A percentile compares a stretch with the other conserved stretches of the same genome.
phyloP scores from a whole-genome alignment of 1,140 invertebrate species.

The Araneus ventricosus region DNA sequence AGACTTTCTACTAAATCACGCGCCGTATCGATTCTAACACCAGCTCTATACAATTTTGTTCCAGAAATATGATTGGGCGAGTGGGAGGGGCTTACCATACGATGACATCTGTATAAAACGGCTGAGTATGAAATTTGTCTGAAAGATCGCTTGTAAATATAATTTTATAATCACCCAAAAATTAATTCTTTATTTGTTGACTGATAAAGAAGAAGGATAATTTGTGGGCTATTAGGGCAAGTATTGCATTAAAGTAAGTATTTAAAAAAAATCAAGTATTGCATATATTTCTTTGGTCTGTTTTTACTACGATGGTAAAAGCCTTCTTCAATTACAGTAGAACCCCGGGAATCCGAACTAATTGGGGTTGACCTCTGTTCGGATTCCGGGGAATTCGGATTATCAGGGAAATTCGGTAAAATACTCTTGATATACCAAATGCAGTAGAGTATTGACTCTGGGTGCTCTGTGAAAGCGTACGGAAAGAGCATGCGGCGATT shows the following conservation, averaged over 20 bases:
- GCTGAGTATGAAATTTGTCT: neutral
- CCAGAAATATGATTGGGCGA: neutral
- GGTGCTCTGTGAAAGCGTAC: too few relatives aligned
- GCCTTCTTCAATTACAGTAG: too few relatives aligned
- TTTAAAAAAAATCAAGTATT: neutral
- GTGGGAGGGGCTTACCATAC: neutral
- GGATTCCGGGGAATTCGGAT: too few relatives aligned
- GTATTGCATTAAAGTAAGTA: neutral
- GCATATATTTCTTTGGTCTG: too few relatives aligned
- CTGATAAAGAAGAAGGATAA: too few relatives aligned
- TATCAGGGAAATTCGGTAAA: too few relatives aligned
- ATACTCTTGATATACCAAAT: too few relatives aligned
- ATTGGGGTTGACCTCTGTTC: too few relatives aligned
- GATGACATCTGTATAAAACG: neutral
- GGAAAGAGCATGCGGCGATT: too few relatives aligned
- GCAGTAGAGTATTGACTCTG: too few relatives aligned
- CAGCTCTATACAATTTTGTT: neutral
- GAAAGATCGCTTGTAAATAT: neutral
- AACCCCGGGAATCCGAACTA: too few relatives aligned
- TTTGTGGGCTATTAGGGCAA: neutral
- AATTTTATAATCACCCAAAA: neutral
- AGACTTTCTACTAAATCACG: neutral
- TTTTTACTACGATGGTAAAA: too few relatives aligned
- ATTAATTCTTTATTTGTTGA: neutral
- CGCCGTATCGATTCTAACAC: neutral